Evolutionary conservation across 2,888 invertebrate species (phyloP).

Genomic region (Elysia crispata): DNA sequence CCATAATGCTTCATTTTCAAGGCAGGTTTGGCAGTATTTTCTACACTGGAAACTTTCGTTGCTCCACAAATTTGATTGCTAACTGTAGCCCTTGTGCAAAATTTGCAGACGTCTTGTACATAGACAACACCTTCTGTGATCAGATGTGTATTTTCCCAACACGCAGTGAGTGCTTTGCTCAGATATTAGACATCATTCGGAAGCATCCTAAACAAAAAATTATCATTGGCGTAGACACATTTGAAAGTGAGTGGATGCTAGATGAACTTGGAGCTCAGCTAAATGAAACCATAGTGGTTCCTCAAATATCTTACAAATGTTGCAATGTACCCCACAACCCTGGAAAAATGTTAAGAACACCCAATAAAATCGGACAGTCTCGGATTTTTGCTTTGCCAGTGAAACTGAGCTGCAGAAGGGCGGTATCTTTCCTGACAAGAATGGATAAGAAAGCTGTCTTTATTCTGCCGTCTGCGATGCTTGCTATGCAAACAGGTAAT

Average conservation of each 20-base stretch:
- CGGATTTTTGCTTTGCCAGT: constrained; percentile 69
- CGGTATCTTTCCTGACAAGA: constrained; percentile 61
- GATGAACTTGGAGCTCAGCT: constrained; percentile 70
- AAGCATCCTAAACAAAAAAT: constrained; percentile 67
- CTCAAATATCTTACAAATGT: constrained; percentile 59
- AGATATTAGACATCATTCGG: constrained; percentile 71
- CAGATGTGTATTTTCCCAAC: constrained; percentile 73
- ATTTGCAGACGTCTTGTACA: constrained; percentile 72
- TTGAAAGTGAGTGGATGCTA: constrained; percentile 77
- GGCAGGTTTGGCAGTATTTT: constrained; percentile 78
- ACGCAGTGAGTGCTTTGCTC: constrained; percentile 63
- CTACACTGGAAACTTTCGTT: constrained; percentile 78
- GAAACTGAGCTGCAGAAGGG: constrained; percentile 61
- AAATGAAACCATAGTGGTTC: constrained; percentile 71
- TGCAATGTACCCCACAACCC: constrained; percentile 65
- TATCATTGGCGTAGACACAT: constrained; percentile 71
- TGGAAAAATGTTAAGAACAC: constrained; percentile 45
- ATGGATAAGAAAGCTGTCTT: constrained; percentile 63
- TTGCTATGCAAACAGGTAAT: too few relatives aligned
- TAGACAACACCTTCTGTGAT: constrained; percentile 78
- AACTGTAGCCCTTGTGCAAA: constrained; percentile 14
- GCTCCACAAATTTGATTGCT: constrained; percentile 26
- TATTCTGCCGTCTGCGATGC: constrained; percentile 75
- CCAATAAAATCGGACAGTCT: constrained; percentile 13
- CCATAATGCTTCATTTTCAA: constrained; percentile 78